phyloP scores from a whole-genome alignment of 2,113 vertebrate genomes.

The Chiloscyllium plagiosum region DNA sequence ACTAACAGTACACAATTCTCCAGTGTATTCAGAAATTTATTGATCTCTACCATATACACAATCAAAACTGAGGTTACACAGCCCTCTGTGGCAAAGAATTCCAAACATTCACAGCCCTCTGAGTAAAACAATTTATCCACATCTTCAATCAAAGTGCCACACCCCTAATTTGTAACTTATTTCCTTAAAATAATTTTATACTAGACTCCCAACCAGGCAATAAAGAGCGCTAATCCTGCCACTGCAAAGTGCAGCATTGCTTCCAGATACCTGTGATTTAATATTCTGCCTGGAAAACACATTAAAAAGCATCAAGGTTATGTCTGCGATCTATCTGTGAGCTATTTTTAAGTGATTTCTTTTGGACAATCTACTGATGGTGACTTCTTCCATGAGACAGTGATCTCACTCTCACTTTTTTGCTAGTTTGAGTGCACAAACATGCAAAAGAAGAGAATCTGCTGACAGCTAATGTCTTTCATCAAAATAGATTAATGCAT shows the following conservation, averaged over 20 bases:
- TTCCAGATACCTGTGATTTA: neutral
- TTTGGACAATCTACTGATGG: neutral
- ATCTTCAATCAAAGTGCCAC: too few relatives aligned
- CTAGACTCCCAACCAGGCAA: too few relatives aligned
- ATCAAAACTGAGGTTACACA: too few relatives aligned
- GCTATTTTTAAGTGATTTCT: neutral
- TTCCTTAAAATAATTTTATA: too few relatives aligned
- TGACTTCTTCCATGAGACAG: neutral
- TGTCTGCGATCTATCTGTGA: neutral
- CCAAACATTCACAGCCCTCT: too few relatives aligned
- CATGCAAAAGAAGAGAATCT: neutral
- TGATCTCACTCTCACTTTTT: neutral
- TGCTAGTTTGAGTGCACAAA: neutral
- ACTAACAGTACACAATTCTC: too few relatives aligned
- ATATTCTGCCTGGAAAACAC: neutral
- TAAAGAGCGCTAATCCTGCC: neutral
- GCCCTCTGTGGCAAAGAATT: too few relatives aligned
- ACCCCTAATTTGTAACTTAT: too few relatives aligned
- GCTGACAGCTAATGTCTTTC: neutral
- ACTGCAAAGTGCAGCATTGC: neutral
- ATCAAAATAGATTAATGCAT: neutral
- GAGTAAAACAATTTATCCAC: too few relatives aligned
- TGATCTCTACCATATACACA: too few relatives aligned
- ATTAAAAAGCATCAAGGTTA: neutral
- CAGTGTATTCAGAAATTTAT: too few relatives aligned